Evolutionary conservation across 2,797 vertebrate genomes (phyloP).

Genomic region (Leptodactylus fallax): DNA sequence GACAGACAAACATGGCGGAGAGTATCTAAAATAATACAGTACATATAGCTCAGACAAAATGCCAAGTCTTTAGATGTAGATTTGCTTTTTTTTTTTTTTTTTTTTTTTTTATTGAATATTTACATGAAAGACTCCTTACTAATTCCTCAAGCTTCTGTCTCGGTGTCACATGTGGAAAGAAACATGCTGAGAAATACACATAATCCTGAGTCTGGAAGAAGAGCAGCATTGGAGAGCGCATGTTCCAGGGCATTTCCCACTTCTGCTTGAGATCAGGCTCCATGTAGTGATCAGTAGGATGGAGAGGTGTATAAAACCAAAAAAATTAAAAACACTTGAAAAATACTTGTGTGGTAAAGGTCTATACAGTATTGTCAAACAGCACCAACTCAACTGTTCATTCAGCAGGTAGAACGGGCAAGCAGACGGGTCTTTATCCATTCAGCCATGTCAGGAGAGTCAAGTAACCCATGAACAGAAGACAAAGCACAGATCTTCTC

Average conservation of each 20-base stretch:
- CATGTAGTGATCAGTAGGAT: slow-evolving; percentile 78
- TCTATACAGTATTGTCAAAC: slow-evolving; percentile 86
- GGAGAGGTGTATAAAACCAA: slow-evolving; percentile 64
- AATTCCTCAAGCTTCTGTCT: slow-evolving; percentile 72
- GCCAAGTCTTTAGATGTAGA: not conserved
- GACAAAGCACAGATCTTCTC: not conserved
- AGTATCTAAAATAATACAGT: slow-evolving; percentile 5
- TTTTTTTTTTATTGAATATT: slow-evolving; percentile 70
- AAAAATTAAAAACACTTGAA: slow-evolving; percentile 67
- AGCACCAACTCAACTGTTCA: slow-evolving; percentile 87
- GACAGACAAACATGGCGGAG: slow-evolving; percentile 37
- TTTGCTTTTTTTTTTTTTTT: not conserved
- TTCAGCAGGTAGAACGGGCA: not conserved
- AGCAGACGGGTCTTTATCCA: not conserved
- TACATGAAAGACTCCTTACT: slow-evolving; percentile 45
- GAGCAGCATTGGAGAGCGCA: slow-evolving; percentile 97
- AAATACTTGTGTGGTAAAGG: slow-evolving; percentile 88
- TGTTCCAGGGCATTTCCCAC: slow-evolving; percentile 86
- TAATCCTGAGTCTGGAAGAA: slow-evolving; percentile 91
- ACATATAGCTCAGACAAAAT: slow-evolving; percentile 20
- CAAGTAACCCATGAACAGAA: not conserved
- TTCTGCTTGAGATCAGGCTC: slow-evolving; percentile 73
- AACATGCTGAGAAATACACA: slow-evolving; percentile 79
- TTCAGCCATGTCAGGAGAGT: not conserved
- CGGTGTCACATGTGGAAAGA: slow-evolving; percentile 74